Evolutionary conservation across 2,888 invertebrate genomes (phyloP), one percentile per base, ranked within the genome.

Genomic region (Diplolepis rosae): DNA sequence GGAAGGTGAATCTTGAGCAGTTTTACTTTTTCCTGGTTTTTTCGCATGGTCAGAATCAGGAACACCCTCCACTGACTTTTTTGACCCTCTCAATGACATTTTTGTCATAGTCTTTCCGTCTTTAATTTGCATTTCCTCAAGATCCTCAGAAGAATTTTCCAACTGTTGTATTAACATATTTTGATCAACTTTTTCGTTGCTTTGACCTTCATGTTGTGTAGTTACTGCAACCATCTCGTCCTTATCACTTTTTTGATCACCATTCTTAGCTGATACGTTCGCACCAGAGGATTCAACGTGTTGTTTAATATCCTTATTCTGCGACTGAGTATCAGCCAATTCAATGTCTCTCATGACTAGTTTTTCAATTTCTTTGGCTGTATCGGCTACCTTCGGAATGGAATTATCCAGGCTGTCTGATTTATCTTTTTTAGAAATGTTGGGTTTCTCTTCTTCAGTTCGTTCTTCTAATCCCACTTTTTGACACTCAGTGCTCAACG

Each of bases 321-420:
- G 81, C 50, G 84, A 83, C 51, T 80, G 80, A 32, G 84, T 82
- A 65, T 86, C 87, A 67, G 79, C 78, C 22, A 73, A 74, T 76
- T 88, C 86, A 52, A 80, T 85, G 68, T 88, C 88, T 66, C 88
- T 88, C 87, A 88, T 89, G 84, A 89, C 88, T 86, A 89, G 87
- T 82, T 88, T 88, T 76, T 88, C 88, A 69, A 89, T 88, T 82
- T 89, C 88, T 88, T 89, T 89, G 87, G 88, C 88, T 84, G 88
- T 89, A 74, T 88, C 88, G 65, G 88, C 88, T 77, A 88, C 86
- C 79, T 84, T 88, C 68, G 88, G 88, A 79, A 88, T 84, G 52
- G 87, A 82, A 77, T 85, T 87, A 22, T 85, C 84, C 24, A 82
- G 73, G 68, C 73, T 81, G 3, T 85, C 84, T 1, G 82, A 79